A percentile compares a stretch with the other conserved stretches of the same genome.
phyloP scores from a whole-genome alignment of 2,888 invertebrate genomes.

The Polymixis lichenea region DNA sequence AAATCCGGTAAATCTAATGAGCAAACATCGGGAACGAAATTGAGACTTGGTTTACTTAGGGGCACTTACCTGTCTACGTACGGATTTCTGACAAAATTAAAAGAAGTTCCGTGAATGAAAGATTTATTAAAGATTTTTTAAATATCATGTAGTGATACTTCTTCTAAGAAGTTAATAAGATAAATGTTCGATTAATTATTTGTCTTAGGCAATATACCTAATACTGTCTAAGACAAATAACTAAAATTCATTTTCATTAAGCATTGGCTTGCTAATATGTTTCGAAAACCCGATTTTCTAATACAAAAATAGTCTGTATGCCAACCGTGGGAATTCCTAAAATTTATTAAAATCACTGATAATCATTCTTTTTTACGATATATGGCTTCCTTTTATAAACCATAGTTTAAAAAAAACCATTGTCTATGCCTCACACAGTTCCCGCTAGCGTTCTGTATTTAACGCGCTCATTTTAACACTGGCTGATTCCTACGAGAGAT shows the following conservation, averaged over 20 bases:
- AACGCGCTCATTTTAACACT: conserved; percentile 34
- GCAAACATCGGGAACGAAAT: conserved; percentile 66
- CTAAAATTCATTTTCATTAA: no score
- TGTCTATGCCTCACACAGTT: neutral
- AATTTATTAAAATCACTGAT: neutral
- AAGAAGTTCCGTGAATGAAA: neutral
- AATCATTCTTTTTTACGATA: no score
- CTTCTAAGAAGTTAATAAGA: neutral
- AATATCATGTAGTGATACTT: neutral
- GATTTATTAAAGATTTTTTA: neutral
- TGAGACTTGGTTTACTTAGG: conserved; percentile 67
- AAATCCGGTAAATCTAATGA: conserved; percentile 66
- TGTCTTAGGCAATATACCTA: no score
- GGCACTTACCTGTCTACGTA: conserved; percentile 32
- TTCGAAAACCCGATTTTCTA: no score
- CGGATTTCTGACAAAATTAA: conserved; percentile 28
- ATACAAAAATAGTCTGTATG: no score
- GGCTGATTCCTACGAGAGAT: conserved; percentile 50
- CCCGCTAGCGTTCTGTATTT: neutral
- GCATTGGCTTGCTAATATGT: no score
- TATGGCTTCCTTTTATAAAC: no score
- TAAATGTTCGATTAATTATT: no score
- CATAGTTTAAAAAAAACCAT: neutral
- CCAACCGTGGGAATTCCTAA: no score
- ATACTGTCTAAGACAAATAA: no score